Evolutionary conservation across 2,113 vertebrate species (phyloP), one percentile per base, ranked within the genome.

Genomic region (Rallus limicola): DNA sequence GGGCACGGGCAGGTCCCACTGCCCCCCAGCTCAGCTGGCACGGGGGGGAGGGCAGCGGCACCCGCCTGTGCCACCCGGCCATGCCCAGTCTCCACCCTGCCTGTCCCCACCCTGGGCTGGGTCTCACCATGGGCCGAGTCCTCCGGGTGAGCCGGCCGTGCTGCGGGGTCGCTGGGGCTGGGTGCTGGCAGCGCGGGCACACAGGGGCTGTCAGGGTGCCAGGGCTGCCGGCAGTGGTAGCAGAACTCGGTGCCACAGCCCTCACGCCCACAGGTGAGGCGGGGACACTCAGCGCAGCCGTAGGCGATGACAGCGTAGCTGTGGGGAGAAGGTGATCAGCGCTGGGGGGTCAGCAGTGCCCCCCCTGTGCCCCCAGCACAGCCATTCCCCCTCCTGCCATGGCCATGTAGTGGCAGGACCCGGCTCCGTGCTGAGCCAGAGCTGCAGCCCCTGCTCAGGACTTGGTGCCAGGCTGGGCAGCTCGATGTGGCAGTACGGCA

Each of bases 191-290:
- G 97, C 2, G 88, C 94, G 40, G 98, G 97, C 72, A 96, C 97
- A 18, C 99, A 99, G 20, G 98, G 98, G 95, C 98, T 96, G 5
- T 98, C 97, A 1, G 98, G 98, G 78, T 99, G 98, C 99, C 99
- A 99, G 85, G 98, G 98, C 98, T 99, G 98, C 50, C 98, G 98
- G 92, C 99, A 99, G 98, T 98, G 98, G 97, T 98, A 99, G 96
- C 98, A 99, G 97, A 99, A 99, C 97, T 99, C 98, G 0, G 98
- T 98, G 76, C 98, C 97, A 5, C 99, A 99, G 70, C 98, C 98
- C 56, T 98, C 98, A 0, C 98, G 98, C 7, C 97, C 98, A 3
- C 99, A 99, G 92, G 97, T 98, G 88, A 99, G 98, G 92, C 98
- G 98, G 36, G 98, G 99, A 87, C 98, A 99, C 59, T 98, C 98